Conservation (phyloP, 2,888 invertebrate species). For the Andrena fulva region DNA sequence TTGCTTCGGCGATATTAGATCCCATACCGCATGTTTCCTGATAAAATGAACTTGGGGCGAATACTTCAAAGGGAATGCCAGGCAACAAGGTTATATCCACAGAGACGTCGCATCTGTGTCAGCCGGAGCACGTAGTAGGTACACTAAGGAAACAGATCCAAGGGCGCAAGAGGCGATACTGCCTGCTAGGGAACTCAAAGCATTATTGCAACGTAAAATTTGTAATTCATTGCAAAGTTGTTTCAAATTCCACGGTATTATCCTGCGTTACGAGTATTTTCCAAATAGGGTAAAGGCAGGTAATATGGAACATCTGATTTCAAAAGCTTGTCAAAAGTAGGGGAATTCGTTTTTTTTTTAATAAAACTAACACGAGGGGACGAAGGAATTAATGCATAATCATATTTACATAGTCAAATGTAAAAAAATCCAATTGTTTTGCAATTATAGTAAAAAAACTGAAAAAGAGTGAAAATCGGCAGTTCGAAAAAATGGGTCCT, state of each 20-base stretch:
- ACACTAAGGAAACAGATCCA: conserved; percentile 52
- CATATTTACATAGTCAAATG: no score
- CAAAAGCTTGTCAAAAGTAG: no score
- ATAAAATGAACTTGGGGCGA: conserved; percentile 72
- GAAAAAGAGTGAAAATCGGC: no score
- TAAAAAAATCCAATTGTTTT: no score
- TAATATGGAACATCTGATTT: no score
- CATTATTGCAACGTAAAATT: conserved; percentile 10
- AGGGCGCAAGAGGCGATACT: conserved; percentile 13
- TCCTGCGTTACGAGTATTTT: background rate
- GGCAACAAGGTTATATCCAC: conserved; percentile 65
- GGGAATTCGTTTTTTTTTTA: no score
- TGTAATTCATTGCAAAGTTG: background rate
- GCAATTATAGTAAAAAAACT: no score
- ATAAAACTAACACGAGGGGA: no score
- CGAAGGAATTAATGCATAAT: no score
- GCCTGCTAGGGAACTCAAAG: conserved; percentile 6
- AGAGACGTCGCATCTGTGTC: conserved; percentile 58
- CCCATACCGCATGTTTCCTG: conserved; percentile 71
- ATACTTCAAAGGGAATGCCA: conserved; percentile 75
- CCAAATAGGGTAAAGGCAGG: background rate
- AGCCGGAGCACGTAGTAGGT: conserved; percentile 32
- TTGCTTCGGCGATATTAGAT: conserved; percentile 75
- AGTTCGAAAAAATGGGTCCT: no score
- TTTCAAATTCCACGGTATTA: background rate